phyloP scores from a whole-genome alignment of 2,113 vertebrate species.

The Geococcyx californianus region DNA sequence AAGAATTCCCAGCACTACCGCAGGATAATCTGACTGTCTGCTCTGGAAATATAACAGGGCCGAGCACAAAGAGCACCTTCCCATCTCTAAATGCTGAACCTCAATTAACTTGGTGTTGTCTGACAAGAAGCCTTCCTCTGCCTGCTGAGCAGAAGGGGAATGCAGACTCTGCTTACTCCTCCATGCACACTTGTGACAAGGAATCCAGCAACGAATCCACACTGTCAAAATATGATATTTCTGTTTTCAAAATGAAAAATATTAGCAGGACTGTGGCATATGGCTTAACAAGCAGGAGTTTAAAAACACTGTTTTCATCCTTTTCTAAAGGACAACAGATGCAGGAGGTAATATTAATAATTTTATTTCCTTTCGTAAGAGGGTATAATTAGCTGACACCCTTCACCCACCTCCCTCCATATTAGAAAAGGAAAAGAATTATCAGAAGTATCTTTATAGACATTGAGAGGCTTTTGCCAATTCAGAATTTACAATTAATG shows the following conservation, averaged over 20 bases:
- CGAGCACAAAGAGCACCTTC: constrained; percentile 40
- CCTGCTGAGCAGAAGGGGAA: constrained; percentile 64
- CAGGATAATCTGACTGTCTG: background rate
- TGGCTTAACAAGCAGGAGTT: background rate
- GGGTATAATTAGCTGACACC: background rate
- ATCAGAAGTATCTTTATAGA: background rate
- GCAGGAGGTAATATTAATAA: constrained; percentile 66
- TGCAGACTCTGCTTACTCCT: constrained; percentile 27
- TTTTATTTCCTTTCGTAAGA: background rate
- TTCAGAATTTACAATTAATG: background rate
- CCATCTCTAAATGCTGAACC: constrained; percentile 71
- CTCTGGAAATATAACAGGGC: background rate
- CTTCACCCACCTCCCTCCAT: no score
- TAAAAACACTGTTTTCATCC: constrained; percentile 30
- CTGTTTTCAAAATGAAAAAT: constrained; percentile 50
- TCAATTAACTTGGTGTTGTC: constrained; percentile 78
- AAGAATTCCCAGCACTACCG: background rate
- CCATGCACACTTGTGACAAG: background rate
- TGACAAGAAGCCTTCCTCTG: constrained; percentile 72
- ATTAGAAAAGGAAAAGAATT: background rate
- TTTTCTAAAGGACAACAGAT: constrained; percentile 6
- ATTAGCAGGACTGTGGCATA: background rate
- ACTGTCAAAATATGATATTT: background rate
- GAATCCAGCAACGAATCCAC: background rate
- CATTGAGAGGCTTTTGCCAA: background rate